Conservation (phyloP, 1,140 invertebrate species). For the Drosophila bocqueti region DNA sequence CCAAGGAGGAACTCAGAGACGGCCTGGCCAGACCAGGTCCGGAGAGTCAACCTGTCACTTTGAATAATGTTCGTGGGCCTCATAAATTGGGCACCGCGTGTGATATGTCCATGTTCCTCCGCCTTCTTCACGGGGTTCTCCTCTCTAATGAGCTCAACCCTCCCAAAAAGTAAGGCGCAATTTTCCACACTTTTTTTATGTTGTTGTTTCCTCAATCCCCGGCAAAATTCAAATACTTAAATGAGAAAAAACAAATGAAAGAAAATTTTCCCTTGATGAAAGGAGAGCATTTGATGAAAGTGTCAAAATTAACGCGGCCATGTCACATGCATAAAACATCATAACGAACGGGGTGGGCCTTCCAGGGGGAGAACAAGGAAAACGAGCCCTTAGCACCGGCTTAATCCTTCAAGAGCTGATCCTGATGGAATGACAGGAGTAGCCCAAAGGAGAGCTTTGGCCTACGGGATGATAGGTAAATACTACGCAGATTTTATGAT, state of each 20-base stretch:
- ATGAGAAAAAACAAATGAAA: slow-evolving; percentile 28
- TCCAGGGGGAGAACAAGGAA: not conserved
- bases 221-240: not conserved
- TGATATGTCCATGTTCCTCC: slow-evolving; percentile 49
- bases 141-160: slow-evolving; percentile 59
- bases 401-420: slow-evolving; percentile 56
- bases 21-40: not conserved
- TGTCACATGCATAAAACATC: slow-evolving; percentile 57
- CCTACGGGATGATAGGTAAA: slow-evolving; percentile 13
- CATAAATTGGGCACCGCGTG: slow-evolving; percentile 68
- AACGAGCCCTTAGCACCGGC: slow-evolving; percentile 25
- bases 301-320: slow-evolving; percentile 52
- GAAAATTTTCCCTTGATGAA: slow-evolving; percentile 24
- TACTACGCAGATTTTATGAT: not conserved
- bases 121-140: slow-evolving; percentile 14
- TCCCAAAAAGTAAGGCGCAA: slow-evolving; percentile 18
- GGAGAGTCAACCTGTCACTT: slow-evolving; percentile 59
- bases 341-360: slow-evolving; percentile 13
- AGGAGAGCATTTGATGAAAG: slow-evolving; percentile 66
- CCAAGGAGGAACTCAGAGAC: slow-evolving; percentile 24
- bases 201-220: not conserved
- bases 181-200: slow-evolving; percentile 60
- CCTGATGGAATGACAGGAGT: slow-evolving; percentile 23
- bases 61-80: slow-evolving; percentile 65
- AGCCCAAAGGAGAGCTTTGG: slow-evolving; percentile 4